Evolutionary conservation across 1,140 invertebrate species (phyloP).

Genomic region (Steinernema feltiae): DNA sequence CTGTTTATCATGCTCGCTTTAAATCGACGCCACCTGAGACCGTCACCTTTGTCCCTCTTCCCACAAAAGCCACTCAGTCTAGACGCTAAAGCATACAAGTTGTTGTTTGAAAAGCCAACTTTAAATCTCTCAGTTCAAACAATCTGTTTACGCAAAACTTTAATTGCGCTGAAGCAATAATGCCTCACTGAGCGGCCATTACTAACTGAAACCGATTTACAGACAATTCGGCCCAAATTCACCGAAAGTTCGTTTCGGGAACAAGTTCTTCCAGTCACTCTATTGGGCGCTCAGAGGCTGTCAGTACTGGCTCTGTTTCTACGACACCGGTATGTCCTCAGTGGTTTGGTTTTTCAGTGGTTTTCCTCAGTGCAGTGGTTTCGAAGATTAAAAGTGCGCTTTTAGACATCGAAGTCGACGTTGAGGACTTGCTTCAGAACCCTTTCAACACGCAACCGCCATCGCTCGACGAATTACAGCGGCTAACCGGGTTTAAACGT

Average conservation of each 20-base stretch:
- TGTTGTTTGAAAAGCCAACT: no score
- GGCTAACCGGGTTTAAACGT: constrained; percentile 41
- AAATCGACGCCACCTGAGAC: no score
- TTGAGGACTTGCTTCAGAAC: constrained; percentile 44
- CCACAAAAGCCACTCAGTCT: no score
- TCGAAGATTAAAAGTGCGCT: not conserved
- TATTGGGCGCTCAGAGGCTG: constrained; percentile 44
- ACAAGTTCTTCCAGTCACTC: constrained; percentile 26
- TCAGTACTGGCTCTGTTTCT: constrained; percentile 46
- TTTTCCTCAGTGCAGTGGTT: no score
- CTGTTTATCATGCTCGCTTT: no score
- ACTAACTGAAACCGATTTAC: not conserved
- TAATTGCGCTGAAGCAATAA: not conserved
- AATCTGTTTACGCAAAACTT: no score
- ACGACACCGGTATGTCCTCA: constrained; percentile 45
- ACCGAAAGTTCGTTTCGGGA: constrained; percentile 15
- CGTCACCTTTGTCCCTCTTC: no score
- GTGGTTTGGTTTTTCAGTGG: no score
- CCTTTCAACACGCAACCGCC: constrained; percentile 49
- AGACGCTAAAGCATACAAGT: no score
- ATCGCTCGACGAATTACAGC: constrained; percentile 41
- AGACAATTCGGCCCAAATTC: not conserved
- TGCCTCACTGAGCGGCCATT: not conserved
- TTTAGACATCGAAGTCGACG: constrained; percentile 45
- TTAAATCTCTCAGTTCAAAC: no score